Evolutionary conservation across 2,797 vertebrate species (phyloP).

Genomic region (Sebastes variabilis): DNA sequence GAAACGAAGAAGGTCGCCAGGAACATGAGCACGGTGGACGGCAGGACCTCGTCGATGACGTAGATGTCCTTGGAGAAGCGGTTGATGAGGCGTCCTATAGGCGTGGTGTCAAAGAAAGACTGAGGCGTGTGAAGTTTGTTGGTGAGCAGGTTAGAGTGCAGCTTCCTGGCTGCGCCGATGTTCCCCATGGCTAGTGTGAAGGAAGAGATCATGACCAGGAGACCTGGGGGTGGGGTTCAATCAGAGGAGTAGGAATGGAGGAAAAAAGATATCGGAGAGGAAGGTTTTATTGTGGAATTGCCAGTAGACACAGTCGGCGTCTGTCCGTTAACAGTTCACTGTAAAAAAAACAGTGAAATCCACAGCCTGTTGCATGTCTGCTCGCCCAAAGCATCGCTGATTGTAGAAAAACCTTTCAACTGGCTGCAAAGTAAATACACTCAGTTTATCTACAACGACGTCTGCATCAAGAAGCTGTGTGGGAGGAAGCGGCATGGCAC

Average conservation of each 20-base stretch:
- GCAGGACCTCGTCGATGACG: slow-evolving; percentile 91
- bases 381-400: background rate
- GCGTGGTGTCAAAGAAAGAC: slow-evolving; percentile 97
- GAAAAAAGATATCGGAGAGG: slow-evolving; percentile 3
- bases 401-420: background rate
- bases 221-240: slow-evolving; percentile 74
- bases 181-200: slow-evolving; percentile 90
- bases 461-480: slow-evolving; percentile 3
- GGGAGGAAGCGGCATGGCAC: background rate
- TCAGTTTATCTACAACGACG: background rate
- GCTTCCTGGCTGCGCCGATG: slow-evolving; percentile 85
- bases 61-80: slow-evolving; percentile 97
- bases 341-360: slow-evolving; percentile 1
- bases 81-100: slow-evolving; percentile 94
- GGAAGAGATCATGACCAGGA: slow-evolving; percentile 89
- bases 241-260: slow-evolving; percentile 31
- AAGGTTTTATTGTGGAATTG: slow-evolving; percentile 10
- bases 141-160: slow-evolving; percentile 87
- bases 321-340: slow-evolving; percentile 17
- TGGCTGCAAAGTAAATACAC: slow-evolving; percentile 23
- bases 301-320: slow-evolving; percentile 7
- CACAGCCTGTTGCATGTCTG: background rate
- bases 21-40: slow-evolving; percentile 90
- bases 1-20: slow-evolving; percentile 87
- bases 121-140: slow-evolving; percentile 94